Percentiles rank a stretch among this genome's conserved stretches.
phyloP scores from a whole-genome alignment of 2,113 vertebrate genomes.

The Lethenteron camtschaticum region DNA sequence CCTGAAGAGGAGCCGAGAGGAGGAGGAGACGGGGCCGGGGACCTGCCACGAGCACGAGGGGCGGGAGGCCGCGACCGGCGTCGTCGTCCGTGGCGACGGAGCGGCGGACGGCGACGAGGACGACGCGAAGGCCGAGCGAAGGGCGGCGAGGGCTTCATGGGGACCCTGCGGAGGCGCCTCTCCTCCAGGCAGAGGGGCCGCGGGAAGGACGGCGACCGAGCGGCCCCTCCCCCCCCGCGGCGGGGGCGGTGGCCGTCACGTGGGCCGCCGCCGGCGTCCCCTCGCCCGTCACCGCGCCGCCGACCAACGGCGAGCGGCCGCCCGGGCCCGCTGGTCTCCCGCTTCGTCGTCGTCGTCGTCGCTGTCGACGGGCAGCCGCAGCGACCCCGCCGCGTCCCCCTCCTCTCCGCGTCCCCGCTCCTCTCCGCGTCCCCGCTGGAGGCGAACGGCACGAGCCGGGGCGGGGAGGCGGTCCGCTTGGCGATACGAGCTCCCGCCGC shows the following conservation, averaged over 20 bases:
- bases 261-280: too few relatives aligned
- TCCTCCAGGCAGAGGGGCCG: constrained; percentile 87
- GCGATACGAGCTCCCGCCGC: neutral
- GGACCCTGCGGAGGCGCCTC: constrained; percentile 68
- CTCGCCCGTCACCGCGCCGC: too few relatives aligned
- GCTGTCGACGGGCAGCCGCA: neutral
- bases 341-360: too few relatives aligned
- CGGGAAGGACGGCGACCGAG: constrained; percentile 34
- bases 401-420: constrained; percentile 13
- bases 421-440: constrained; percentile 12
- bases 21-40: constrained; percentile 77
- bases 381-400: constrained; percentile 7
- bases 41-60: constrained; percentile 45
- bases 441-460: constrained; percentile 9
- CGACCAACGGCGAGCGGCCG: too few relatives aligned
- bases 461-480: constrained; percentile 13
- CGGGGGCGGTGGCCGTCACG: too few relatives aligned
- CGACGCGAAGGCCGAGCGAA: constrained; percentile 39
- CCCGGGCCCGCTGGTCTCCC: too few relatives aligned
- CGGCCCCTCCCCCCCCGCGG: too few relatives aligned
- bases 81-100: constrained; percentile 73
- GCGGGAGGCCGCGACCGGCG: constrained; percentile 76
- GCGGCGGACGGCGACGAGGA: constrained; percentile 50
- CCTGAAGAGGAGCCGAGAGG: constrained; percentile 86
- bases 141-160: constrained; percentile 73